These are phyloP conservation scores for Tetranychus truncatus DNA, from an alignment of 2,888 invertebrate genomes.

Conservation along the genomic window DNA sequence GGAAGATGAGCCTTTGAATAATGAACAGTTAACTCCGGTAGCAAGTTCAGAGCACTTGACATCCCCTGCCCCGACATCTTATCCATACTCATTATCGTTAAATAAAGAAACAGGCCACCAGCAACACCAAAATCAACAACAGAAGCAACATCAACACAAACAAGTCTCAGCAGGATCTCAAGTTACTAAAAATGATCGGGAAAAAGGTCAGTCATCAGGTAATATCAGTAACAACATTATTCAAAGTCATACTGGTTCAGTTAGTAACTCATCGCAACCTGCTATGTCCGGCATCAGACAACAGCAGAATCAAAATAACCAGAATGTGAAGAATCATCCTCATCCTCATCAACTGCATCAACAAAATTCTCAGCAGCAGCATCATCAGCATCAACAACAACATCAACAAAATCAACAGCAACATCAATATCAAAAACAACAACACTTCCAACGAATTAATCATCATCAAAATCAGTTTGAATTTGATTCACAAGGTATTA, in stretches of 20 bases:
- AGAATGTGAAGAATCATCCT: background rate
- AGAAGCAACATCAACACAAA: background rate
- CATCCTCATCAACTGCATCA: too few species aligned
- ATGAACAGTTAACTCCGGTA: background rate
- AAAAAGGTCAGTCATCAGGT: background rate
- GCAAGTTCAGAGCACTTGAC: background rate
- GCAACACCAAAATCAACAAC: conserved; percentile 4
- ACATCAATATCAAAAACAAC: too few species aligned
- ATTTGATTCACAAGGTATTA: too few species aligned
- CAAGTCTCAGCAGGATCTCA: background rate
- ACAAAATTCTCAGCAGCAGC: too few species aligned
- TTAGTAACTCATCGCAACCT: background rate
- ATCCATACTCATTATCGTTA: background rate
- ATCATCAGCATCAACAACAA: too few species aligned
- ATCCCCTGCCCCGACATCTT: background rate
- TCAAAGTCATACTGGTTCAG: background rate
- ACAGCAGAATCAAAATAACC: background rate
- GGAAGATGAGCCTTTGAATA: background rate
- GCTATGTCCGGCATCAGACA: background rate
- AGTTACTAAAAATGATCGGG: background rate
- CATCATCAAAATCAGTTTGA: too few species aligned
- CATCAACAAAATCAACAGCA: too few species aligned
- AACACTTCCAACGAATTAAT: too few species aligned
- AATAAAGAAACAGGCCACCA: background rate
- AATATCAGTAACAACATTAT: background rate